Evolutionary conservation across 2,888 invertebrate species (phyloP).

Genomic region (Brachylomia viminalis): DNA sequence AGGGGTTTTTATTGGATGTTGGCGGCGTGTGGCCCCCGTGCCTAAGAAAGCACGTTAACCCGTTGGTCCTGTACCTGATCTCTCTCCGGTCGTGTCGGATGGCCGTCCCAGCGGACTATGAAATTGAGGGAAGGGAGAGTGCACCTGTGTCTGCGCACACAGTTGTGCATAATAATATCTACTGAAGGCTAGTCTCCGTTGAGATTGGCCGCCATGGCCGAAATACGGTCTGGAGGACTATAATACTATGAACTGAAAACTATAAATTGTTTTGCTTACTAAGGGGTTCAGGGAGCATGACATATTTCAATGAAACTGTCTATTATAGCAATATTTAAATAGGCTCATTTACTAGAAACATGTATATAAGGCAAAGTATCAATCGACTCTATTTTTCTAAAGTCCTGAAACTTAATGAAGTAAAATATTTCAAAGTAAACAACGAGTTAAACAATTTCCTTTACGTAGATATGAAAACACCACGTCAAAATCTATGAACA

Average conservation of each 20-base stretch:
- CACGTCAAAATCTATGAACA: not conserved
- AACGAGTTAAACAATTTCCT: not conserved
- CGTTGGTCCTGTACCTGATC: too few relatives aligned
- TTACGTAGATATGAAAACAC: not conserved
- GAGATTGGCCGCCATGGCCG: too few relatives aligned
- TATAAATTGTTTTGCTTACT: not conserved
- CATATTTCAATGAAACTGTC: not conserved
- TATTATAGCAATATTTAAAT: not conserved
- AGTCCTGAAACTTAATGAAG: not conserved
- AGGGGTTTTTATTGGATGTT: too few relatives aligned
- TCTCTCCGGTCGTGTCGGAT: too few relatives aligned
- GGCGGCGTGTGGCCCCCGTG: too few relatives aligned
- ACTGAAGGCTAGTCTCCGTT: too few relatives aligned
- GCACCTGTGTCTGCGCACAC: too few relatives aligned
- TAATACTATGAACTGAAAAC: not conserved
- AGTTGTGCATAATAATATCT: too few relatives aligned
- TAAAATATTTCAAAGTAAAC: not conserved
- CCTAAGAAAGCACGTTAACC: too few relatives aligned
- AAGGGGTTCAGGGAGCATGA: not conserved
- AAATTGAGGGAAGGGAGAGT: too few relatives aligned
- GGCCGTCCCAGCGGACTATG: too few relatives aligned
- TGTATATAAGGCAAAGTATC: not conserved
- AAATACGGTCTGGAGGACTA: too few relatives aligned
- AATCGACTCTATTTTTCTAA: not conserved
- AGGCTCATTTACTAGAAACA: not conserved